These are phyloP conservation scores for Paedocypris micromegethes DNA, from an alignment of 2,797 vertebrate genomes.

Conservation along the genomic window DNA sequence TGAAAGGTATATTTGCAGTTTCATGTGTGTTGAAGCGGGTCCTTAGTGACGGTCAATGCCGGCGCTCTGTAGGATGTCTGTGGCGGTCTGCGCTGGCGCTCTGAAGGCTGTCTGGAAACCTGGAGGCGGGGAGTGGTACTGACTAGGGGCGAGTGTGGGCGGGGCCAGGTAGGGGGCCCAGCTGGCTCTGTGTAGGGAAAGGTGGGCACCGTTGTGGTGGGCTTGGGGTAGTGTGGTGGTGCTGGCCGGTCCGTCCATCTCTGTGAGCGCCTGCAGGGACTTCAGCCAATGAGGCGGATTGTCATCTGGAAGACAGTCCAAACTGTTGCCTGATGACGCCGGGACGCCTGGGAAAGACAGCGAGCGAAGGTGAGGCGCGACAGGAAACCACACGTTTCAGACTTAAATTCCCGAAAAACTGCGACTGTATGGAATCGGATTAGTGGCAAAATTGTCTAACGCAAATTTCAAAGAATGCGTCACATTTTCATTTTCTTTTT, in stretches of 20 bases:
- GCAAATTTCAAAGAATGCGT: too few relatives aligned
- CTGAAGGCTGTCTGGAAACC: constrained; percentile 99
- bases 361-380: background rate
- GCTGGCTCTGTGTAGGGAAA: constrained; percentile 92
- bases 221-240: constrained; percentile 74
- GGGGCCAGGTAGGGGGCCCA: constrained; percentile 87
- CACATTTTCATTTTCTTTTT: too few relatives aligned
- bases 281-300: constrained; percentile 99
- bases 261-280: constrained; percentile 97
- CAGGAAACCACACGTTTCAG: too few relatives aligned
- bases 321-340: constrained; percentile 86
- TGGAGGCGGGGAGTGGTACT: constrained; percentile 94
- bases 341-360: constrained; percentile 78
- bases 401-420: too few relatives aligned
- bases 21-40: constrained; percentile 65
- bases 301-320: constrained; percentile 98
- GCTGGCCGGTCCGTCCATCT: constrained; percentile 87
- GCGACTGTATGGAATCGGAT: too few relatives aligned
- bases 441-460: too few relatives aligned
- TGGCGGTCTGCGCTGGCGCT: constrained; percentile 92
- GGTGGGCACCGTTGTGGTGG: constrained; percentile 82
- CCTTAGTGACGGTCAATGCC: constrained; percentile 95
- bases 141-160: constrained; percentile 82
- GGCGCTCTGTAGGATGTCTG: constrained; percentile 99
- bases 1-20: constrained; percentile 69